phyloP scores from a whole-genome alignment of 2,113 vertebrate species.

The Mystacornis crossleyi region DNA sequence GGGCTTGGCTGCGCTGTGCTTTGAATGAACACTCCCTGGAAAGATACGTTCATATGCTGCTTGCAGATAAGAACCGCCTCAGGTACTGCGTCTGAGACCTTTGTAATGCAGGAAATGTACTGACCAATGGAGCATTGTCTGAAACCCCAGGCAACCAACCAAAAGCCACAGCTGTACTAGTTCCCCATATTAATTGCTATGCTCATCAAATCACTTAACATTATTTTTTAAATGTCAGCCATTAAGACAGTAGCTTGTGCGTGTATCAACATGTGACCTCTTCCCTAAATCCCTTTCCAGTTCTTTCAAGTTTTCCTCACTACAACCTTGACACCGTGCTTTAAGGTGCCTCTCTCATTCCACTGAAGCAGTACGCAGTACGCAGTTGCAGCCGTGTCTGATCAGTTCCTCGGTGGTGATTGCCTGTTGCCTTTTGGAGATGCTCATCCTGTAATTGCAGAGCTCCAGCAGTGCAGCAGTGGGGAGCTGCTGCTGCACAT shows the following conservation, averaged over 20 bases:
- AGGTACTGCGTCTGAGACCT: conserved; percentile 71
- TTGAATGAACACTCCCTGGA: conserved; percentile 97
- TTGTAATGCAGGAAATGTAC: no score
- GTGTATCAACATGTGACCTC: not conserved
- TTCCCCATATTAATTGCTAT: not conserved
- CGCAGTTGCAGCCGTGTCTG: not conserved
- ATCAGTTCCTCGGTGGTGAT: not conserved
- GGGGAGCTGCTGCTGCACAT: not conserved
- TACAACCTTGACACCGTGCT: not conserved
- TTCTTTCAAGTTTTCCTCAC: not conserved
- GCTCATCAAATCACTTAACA: not conserved
- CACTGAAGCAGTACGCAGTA: not conserved
- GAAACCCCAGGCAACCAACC: not conserved
- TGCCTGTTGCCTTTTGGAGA: not conserved
- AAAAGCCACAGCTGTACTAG: not conserved
- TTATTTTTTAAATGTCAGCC: not conserved
- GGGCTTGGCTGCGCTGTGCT: conserved; percentile 95
- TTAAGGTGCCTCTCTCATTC: not conserved
- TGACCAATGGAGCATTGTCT: not conserved
- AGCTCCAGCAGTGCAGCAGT: not conserved
- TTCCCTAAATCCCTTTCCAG: not conserved
- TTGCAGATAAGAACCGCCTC: conserved; percentile 87
- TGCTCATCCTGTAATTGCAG: not conserved
- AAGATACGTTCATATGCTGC: conserved; percentile 90
- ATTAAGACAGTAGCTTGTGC: not conserved